These are phyloP conservation scores for Eristalis pertinax DNA, from an alignment of 2,888 invertebrate genomes.

Conservation along the genomic window DNA sequence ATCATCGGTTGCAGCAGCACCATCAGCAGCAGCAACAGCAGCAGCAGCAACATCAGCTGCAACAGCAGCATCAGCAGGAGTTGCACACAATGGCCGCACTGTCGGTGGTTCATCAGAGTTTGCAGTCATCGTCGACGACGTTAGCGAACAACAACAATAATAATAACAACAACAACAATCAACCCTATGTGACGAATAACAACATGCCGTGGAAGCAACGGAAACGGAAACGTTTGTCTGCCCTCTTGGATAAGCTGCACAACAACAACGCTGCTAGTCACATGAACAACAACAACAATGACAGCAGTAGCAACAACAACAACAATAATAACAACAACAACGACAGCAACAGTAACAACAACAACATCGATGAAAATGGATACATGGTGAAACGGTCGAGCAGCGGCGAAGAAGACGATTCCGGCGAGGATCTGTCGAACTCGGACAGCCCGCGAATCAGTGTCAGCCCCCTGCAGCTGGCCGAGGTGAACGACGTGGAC, in stretches of 20 bases:
- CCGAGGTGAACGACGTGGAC: conserved; percentile 75
- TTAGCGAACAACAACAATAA: conserved; percentile 65
- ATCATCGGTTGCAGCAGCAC: conserved; percentile 73
- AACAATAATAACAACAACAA: conserved; percentile 78
- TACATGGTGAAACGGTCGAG: conserved; percentile 73
- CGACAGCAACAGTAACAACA: conserved; percentile 78
- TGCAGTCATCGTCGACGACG: conserved; percentile 41
- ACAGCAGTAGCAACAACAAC: conserved; percentile 75
- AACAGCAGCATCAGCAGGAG: conserved; percentile 75
- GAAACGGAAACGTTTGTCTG: conserved; percentile 90
- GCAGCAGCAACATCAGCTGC: conserved; percentile 72
- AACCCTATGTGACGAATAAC: conserved; percentile 84
- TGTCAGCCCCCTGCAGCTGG: conserved; percentile 79
- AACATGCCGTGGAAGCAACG: conserved; percentile 86
- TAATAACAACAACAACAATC: conserved; percentile 83
- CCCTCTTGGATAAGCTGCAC: conserved; percentile 89
- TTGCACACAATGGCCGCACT: conserved; percentile 78
- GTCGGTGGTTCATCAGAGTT: conserved; percentile 61
- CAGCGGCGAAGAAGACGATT: conserved; percentile 77
- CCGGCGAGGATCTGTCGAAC: conserved; percentile 76
- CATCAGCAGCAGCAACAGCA: conserved; percentile 76
- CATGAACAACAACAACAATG: conserved; percentile 81
- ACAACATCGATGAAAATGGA: conserved; percentile 73
- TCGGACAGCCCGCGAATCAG: conserved; percentile 79
- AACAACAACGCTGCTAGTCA: conserved; percentile 82